A percentile compares a stretch with the other conserved stretches of the same genome.
phyloP scores from a whole-genome alignment of 1,140 invertebrate species.

The Aphis gossypii region DNA sequence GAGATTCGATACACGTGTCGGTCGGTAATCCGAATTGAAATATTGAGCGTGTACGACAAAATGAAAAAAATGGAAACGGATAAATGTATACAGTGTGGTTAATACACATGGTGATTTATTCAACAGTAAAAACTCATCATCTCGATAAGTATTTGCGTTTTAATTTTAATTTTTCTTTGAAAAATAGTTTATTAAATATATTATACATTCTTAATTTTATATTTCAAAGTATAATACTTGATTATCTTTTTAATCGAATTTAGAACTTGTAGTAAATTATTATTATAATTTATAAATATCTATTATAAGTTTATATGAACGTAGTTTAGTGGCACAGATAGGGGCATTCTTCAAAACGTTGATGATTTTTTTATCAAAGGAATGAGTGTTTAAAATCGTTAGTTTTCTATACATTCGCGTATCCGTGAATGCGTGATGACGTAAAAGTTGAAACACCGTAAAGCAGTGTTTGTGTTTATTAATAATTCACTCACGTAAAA shows the following conservation, averaged over 20 bases:
- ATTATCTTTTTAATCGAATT: too few species aligned
- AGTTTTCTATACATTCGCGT: too few species aligned
- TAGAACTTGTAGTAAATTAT: neutral
- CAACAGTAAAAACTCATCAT: neutral
- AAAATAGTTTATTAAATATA: neutral
- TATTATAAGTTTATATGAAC: neutral
- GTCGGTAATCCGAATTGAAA: slow-evolving; percentile 23
- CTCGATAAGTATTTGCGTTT: neutral
- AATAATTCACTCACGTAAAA: too few species aligned
- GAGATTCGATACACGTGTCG: neutral
- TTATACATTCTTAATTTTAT: neutral
- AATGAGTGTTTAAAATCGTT: neutral
- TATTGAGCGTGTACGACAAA: neutral
- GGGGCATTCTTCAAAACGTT: neutral
- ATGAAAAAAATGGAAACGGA: neutral
- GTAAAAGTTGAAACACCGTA: too few species aligned
- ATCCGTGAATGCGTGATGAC: too few species aligned
- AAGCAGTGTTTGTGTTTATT: too few species aligned
- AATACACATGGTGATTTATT: neutral
- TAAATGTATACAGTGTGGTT: neutral
- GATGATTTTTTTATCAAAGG: neutral
- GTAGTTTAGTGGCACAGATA: neutral
- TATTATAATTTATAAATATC: neutral
- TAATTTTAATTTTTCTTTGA: too few species aligned
- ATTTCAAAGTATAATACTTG: too few species aligned